phyloP scores from a whole-genome alignment of 2,113 vertebrate genomes.

The Siphamia tubifer region DNA sequence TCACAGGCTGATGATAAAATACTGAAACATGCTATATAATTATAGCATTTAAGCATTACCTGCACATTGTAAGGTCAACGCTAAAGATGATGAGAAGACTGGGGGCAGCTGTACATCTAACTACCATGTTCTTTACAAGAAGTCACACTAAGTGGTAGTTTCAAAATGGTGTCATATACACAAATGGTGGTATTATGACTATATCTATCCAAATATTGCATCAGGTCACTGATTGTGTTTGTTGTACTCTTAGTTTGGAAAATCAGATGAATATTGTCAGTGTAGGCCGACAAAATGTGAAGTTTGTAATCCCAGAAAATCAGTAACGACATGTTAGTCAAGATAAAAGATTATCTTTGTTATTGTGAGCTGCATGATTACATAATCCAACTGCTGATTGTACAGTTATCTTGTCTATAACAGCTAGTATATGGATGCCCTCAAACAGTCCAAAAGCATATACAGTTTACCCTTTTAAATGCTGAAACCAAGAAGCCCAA shows the following conservation, averaged over 20 bases:
- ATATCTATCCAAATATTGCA: not conserved
- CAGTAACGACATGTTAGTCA: not conserved
- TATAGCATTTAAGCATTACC: conserved; percentile 51
- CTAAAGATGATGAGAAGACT: conserved; percentile 15
- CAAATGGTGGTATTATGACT: not conserved
- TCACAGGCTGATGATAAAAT: conserved; percentile 9
- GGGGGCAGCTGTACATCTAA: not conserved
- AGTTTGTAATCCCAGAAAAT: conserved; percentile 1
- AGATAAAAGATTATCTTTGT: conserved; percentile 18
- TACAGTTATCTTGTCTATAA: not conserved
- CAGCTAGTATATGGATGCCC: not conserved
- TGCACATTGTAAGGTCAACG: conserved; percentile 50
- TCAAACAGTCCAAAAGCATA: not conserved
- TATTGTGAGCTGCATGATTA: conserved; percentile 15
- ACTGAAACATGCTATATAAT: conserved; percentile 39
- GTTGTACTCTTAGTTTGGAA: conserved; percentile 1
- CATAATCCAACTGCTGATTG: not conserved
- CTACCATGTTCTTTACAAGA: conserved; percentile 29
- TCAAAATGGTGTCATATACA: conserved; percentile 17
- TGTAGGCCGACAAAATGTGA: not conserved
- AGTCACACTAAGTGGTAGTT: conserved; percentile 38
- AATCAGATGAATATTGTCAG: conserved; percentile 2
- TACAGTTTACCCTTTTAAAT: conserved; percentile 1
- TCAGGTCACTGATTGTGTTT: not conserved
- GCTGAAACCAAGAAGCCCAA: not conserved